Conservation (phyloP, 2,113 vertebrate genomes). For the Chamaetylas fuelleborni region DNA sequence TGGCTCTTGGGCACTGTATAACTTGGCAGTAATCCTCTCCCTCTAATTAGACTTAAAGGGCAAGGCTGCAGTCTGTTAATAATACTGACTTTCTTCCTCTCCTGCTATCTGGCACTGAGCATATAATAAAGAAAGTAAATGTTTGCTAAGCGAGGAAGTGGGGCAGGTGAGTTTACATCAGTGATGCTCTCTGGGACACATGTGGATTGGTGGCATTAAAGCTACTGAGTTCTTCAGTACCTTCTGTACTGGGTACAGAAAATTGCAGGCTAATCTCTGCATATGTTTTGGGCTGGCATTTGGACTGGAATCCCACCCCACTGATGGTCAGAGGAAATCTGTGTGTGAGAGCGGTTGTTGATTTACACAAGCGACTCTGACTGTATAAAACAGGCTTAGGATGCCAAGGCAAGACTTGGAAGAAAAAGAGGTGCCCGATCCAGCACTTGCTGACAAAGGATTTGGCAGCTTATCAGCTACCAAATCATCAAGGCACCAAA, state of each 20-base stretch:
- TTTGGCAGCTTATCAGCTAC: background rate
- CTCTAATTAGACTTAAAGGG: constrained; percentile 51
- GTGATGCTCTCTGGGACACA: background rate
- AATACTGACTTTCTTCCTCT: constrained; percentile 43
- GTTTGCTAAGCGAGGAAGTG: constrained; percentile 51
- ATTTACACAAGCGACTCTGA: background rate
- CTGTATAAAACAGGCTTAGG: background rate
- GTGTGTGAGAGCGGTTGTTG: rapidly evolving
- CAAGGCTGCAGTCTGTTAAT: constrained; percentile 67
- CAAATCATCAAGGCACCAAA: background rate
- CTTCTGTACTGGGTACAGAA: background rate
- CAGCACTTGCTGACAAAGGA: background rate
- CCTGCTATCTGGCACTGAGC: background rate
- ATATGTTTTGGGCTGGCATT: background rate
- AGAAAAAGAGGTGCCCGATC: background rate
- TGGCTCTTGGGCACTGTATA: background rate
- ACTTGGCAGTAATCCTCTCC: constrained; percentile 39
- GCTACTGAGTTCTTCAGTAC: background rate
- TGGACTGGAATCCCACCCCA: background rate
- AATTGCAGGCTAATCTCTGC: background rate
- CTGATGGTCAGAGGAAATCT: background rate
- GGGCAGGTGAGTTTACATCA: constrained; percentile 47
- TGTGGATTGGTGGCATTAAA: background rate
- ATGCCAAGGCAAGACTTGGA: background rate
- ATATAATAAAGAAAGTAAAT: constrained; percentile 28